Base-by-base conservation (phyloP, 2,888 invertebrate genomes). In the Dasysyrphus albostriatus region DNA sequence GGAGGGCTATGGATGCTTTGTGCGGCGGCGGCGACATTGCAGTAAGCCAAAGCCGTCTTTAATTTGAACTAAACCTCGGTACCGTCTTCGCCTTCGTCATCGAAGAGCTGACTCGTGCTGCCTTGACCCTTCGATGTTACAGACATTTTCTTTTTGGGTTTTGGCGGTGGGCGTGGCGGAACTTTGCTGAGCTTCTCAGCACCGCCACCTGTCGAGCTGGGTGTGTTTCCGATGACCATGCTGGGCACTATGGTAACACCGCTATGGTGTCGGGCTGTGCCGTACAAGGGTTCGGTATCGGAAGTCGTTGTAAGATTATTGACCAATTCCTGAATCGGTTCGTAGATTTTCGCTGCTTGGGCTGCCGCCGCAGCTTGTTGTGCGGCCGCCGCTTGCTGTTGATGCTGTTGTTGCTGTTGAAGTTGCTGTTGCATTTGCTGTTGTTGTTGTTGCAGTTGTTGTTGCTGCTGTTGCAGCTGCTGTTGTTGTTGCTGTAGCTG, bases 11-110 rank as follows among this genome's bases (percentile, higher is more conserved):
- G 82, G 42, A 75, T 82, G 82, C 56, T 63, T 83, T 78, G 83
- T 74, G 83, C 74, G 74, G 59, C 39, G 37, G 56, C 16, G 32
- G 65, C 51, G 61, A 34, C 29, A 29, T 56, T 54, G 56, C 65
- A 61, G 58, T 54, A 67, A 51, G 49, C 24, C 16, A 51, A 29
- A 24, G 83, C 59, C 83, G 79, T 67, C 72, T 39, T 7, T 7
- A 54, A 44, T 65, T 54, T 74, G 49, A 61, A 95, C 91, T 93
- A 96, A 94, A 97, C 97, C 94, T 97, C 97, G 89, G 97, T 97
- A 88, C 97, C 97, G 89, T 97, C 97, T 91, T 97, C 97, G 37
- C 97, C 96, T 93, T 97, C 97, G 91, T 97, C 97, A 91, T 97
- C 97, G 91, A 97, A 97, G 88, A 97, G 93, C 83, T 97, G 96